These are phyloP conservation scores for Neodiprion virginianus DNA, from an alignment of 1,140 invertebrate species.

Conservation along the genomic window DNA sequence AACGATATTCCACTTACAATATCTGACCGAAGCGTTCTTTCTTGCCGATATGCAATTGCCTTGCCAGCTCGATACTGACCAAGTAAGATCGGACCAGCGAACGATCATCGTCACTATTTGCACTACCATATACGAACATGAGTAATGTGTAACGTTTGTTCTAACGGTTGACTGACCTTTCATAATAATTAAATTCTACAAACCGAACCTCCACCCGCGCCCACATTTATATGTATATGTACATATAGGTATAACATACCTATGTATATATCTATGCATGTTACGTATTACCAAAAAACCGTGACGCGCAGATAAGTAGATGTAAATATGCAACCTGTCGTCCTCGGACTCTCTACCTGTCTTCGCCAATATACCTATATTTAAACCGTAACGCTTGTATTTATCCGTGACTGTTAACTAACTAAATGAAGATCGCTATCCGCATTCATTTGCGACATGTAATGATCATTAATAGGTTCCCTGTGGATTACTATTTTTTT, in stretches of 20 bases:
- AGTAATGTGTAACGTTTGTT: conserved; percentile 5
- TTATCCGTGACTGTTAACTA: neutral
- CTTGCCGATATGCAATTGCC: neutral
- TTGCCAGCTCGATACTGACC: neutral
- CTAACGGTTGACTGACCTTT: conserved; percentile 4
- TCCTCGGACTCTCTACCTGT: too few relatives aligned
- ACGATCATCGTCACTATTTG: neutral
- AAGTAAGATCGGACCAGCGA: neutral
- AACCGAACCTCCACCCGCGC: neutral
- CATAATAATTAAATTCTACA: neutral
- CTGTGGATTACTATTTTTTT: too few relatives aligned
- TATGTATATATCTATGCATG: too few relatives aligned
- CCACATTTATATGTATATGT: neutral
- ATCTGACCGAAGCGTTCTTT: neutral
- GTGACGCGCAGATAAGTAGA: too few relatives aligned
- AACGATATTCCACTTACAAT: neutral
- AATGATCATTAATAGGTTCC: too few relatives aligned
- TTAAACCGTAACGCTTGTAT: neutral
- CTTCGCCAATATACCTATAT: neutral
- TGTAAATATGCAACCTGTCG: too few relatives aligned
- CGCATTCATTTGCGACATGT: neutral
- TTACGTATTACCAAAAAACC: too few relatives aligned
- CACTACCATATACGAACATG: neutral
- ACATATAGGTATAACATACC: too few relatives aligned
- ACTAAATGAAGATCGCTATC: neutral